Percentiles rank a stretch among this genome's conserved stretches.
Conservation (phyloP, 2,797 vertebrate genomes). For the Podarcis siculus region DNA sequence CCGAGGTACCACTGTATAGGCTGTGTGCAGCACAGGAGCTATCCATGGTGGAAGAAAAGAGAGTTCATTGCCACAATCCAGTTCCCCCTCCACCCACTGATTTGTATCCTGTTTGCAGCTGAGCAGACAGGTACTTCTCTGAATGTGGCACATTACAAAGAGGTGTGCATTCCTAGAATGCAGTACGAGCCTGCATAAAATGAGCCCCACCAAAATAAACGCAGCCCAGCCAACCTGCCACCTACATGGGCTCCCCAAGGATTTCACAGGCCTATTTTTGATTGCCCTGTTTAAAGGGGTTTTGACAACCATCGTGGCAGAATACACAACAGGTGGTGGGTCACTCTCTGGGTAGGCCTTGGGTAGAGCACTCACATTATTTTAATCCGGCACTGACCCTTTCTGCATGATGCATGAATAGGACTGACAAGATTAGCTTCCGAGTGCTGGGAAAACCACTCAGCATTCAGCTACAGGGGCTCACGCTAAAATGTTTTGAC, state of each 20-base stretch:
- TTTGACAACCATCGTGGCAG: too few relatives aligned
- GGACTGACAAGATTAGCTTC: slow-evolving; percentile 34
- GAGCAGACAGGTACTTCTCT: too few relatives aligned
- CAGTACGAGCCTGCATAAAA: not conserved
- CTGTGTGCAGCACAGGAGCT: too few relatives aligned
- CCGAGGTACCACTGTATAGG: too few relatives aligned
- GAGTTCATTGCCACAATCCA: too few relatives aligned
- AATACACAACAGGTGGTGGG: not conserved
- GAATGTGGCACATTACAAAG: too few relatives aligned
- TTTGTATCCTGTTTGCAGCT: too few relatives aligned
- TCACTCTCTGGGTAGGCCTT: not conserved
- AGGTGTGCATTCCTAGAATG: not conserved
- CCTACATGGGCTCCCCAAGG: too few relatives aligned
- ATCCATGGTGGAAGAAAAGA: too few relatives aligned
- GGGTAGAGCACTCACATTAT: not conserved
- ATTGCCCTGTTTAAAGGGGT: not conserved
- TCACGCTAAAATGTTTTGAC: slow-evolving; percentile 58
- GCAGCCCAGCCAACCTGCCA: not conserved
- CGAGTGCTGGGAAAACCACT: slow-evolving; percentile 33
- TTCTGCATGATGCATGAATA: slow-evolving; percentile 49
- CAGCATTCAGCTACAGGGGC: slow-evolving; percentile 42
- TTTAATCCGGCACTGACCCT: not conserved
- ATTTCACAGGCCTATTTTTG: too few relatives aligned
- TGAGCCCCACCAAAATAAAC: not conserved
- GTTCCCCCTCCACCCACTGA: too few relatives aligned